Evolutionary conservation across 2,888 invertebrate genomes (phyloP).

Genomic region (Dione vanillae): DNA sequence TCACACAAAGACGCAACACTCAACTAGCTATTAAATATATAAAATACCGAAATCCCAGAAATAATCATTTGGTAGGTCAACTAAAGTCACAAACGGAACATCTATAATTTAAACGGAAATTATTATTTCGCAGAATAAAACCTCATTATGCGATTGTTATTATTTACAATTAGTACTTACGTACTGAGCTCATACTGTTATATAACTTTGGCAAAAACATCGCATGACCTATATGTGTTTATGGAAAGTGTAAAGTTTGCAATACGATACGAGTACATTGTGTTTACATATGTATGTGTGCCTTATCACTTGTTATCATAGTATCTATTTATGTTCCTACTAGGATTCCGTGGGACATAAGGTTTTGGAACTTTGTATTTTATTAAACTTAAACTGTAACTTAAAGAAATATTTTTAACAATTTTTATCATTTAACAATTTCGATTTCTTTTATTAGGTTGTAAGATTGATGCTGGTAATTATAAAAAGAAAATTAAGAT

Average conservation of each 20-base stretch:
- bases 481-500: no score
- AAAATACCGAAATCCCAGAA: no score
- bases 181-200: slow-evolving; percentile 16
- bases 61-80: no score
- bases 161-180: slow-evolving; percentile 7
- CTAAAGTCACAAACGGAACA: background rate
- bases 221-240: slow-evolving; percentile 22
- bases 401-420: no score
- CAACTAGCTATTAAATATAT: no score
- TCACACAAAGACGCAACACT: no score
- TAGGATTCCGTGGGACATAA: background rate
- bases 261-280: slow-evolving; percentile 3
- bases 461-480: no score
- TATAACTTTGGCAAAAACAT: slow-evolving; percentile 25
- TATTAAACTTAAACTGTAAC: no score
- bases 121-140: background rate
- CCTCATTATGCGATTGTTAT: slow-evolving; percentile 9
- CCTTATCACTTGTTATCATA: slow-evolving; percentile 8
- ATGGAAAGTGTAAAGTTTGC: slow-evolving; percentile 20
- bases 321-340: slow-evolving; percentile 1
- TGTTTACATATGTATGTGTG: slow-evolving; percentile 23
- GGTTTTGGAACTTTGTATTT: background rate
- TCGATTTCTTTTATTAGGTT: no score
- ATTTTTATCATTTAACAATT: no score
- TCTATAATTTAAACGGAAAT: background rate